Evolutionary conservation across 2,888 invertebrate genomes (phyloP).

Genomic region (Noctua comes): DNA sequence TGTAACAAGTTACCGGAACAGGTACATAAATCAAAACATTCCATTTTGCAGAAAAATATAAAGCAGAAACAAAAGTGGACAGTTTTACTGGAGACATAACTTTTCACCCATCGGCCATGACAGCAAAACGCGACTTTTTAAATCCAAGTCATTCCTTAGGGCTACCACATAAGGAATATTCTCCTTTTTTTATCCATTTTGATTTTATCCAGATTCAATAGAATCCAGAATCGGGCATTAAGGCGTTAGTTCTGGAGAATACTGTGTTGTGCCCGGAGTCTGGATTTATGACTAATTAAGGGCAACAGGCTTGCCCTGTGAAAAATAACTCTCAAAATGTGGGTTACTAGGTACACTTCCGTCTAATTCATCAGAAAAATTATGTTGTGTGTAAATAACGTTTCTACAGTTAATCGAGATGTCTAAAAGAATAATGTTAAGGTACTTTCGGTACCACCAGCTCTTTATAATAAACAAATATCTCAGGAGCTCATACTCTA

Average conservation of each 20-base stretch:
- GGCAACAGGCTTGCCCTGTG: not conserved
- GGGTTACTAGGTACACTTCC: not conserved
- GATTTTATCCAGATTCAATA: not conserved
- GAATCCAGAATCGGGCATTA: not conserved
- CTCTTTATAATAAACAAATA: not conserved
- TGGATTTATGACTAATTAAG: not conserved
- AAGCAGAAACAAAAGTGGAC: conserved; percentile 46
- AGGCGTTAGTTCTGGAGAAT: not conserved
- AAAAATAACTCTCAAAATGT: not conserved
- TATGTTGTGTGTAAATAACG: not conserved
- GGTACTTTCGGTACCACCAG: not conserved
- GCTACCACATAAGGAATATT: conserved; percentile 7
- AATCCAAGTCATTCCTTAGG: conserved; percentile 41
- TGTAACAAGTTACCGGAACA: not conserved
- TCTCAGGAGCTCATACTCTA: too few species aligned
- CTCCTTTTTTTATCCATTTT: not conserved
- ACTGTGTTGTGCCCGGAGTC: not conserved
- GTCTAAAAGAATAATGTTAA: not conserved
- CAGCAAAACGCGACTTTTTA: conserved; percentile 36
- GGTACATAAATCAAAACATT: conserved; percentile 30
- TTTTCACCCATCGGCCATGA: conserved; percentile 19
- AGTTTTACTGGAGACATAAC: conserved; percentile 42
- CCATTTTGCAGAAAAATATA: conserved; percentile 34
- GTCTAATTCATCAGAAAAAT: not conserved
- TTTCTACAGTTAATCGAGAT: not conserved